Base-by-base conservation (phyloP, 2,888 invertebrate species). In the Zootermopsis nevadensis region DNA sequence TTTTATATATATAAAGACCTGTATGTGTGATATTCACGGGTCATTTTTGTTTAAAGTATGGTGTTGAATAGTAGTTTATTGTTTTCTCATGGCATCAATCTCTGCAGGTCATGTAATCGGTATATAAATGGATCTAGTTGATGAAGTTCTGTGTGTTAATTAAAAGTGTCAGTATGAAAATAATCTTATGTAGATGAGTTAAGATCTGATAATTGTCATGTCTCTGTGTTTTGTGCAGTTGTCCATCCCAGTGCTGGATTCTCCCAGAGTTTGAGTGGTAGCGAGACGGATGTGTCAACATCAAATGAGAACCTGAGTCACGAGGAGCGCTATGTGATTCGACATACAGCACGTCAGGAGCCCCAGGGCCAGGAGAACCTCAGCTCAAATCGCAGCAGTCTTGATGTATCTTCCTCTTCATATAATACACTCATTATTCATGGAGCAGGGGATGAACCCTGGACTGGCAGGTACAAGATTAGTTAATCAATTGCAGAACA, bases 361-460 rank as follows among this genome's bases (percentile, higher is more conserved):
- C 97, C 97, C 0, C 97, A 97, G 89, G 97, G 97, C 0, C 97
- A 97, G 89, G 97, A 97, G 89, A 96, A 95, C 89, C 92, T 92
- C 88, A 90, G 88, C 87, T 93, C 91, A 87, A 93, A 91, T 89
- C 91, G 84, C 31, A 83, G 85, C 42, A 85, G 85, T 53, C 80
- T 83, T 86, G 95, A 95, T 88, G 94, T 94, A 7, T 95, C 95
- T 42, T 94, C 95, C 15, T 95, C 95, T 82, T 95, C 95, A 3
- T 96, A 96, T 88, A 96, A 96, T 88, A 96, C 96, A 24, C 92
- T 96, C 76, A 96, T 96, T 86, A 96, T 96, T 87, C 96, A 96
- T 88, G 95, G 93, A 88, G 92, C 93, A 53, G 92, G 93, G 86
- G 94, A 95, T 87, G 94, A 94, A 87, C 93, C 94, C 27, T 85